These are phyloP conservation scores for Ctenopoma multispine DNA, from an alignment of 2,797 vertebrate species.

Conservation along the genomic window DNA sequence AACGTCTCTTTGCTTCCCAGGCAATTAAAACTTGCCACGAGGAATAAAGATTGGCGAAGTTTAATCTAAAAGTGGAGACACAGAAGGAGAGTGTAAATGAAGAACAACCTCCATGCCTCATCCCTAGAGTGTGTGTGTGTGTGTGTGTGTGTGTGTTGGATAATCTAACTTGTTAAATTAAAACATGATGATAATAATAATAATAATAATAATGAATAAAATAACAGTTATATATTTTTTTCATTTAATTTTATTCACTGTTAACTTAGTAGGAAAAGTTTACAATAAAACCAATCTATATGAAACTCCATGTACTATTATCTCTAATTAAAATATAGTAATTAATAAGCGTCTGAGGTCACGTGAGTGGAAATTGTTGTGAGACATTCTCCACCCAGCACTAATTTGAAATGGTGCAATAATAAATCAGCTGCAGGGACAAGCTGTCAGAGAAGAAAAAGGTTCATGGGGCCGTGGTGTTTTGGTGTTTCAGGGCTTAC, in stretches of 20 bases:
- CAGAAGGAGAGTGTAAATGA: constrained; percentile 34
- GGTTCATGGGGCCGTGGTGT: constrained; percentile 65
- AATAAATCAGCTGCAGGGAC: constrained; percentile 71
- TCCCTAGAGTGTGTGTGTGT: constrained; percentile 14
- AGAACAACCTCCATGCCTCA: constrained; percentile 40
- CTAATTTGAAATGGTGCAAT: constrained; percentile 74
- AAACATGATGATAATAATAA: constrained; percentile 31
- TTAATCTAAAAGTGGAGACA: constrained; percentile 58
- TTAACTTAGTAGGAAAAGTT: constrained; percentile 30
- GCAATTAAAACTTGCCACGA: constrained; percentile 70
- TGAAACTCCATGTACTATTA: constrained; percentile 45
- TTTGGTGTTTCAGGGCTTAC: constrained; percentile 68
- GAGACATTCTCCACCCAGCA: constrained; percentile 60
- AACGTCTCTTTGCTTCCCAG: constrained; percentile 60
- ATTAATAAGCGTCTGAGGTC: constrained; percentile 73
- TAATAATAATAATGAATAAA: constrained; percentile 9
- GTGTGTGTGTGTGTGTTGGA: constrained; percentile 16
- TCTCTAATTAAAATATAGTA: constrained; percentile 69
- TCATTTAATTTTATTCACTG: constrained; percentile 23
- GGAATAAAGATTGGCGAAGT: constrained; percentile 61
- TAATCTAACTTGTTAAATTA: constrained; percentile 31
- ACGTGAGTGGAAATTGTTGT: constrained; percentile 70
- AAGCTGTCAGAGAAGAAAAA: constrained; percentile 58
- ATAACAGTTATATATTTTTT: constrained; percentile 5
- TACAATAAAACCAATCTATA: neutral